These are phyloP conservation scores for Machimus rusticus DNA, from an alignment of 2,888 invertebrate species.

Conservation along the genomic window DNA sequence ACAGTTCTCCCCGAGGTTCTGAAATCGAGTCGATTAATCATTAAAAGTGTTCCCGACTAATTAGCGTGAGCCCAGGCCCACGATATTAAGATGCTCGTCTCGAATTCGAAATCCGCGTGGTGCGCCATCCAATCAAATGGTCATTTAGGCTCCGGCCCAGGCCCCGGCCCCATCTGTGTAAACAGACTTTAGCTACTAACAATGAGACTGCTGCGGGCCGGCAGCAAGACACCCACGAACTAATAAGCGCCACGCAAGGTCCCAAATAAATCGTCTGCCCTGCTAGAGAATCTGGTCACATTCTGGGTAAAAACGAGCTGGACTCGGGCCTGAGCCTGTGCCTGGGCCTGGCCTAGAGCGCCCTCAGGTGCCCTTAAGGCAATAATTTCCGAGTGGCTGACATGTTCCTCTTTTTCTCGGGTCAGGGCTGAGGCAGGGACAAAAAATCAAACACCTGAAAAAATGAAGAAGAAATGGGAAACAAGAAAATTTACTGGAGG, in stretches of 20 bases:
- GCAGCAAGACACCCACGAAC: constrained; percentile 32
- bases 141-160: not conserved
- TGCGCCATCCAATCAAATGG: not conserved
- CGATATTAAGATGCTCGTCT: not conserved
- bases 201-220: not conserved
- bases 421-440: not conserved
- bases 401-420: constrained; percentile 24
- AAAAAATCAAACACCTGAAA: constrained; percentile 41
- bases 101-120: not conserved
- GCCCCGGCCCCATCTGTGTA: not conserved
- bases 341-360: constrained; percentile 1
- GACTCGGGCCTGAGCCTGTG: no score
- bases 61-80: not conserved
- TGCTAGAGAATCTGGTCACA: constrained; percentile 4
- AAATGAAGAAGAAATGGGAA: constrained; percentile 46
- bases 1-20: not conserved
- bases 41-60: not conserved
- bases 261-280: constrained; percentile 22
- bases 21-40: not conserved
- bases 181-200: constrained; percentile 16
- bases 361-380: constrained; percentile 1
- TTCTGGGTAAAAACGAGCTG: constrained; percentile 1
- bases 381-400: constrained; percentile 37
- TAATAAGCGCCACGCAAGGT: constrained; percentile 39
- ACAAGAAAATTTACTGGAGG: constrained; percentile 52